phyloP scores from a whole-genome alignment of 1,140 invertebrate genomes.

The Frieseomelitta varia region DNA sequence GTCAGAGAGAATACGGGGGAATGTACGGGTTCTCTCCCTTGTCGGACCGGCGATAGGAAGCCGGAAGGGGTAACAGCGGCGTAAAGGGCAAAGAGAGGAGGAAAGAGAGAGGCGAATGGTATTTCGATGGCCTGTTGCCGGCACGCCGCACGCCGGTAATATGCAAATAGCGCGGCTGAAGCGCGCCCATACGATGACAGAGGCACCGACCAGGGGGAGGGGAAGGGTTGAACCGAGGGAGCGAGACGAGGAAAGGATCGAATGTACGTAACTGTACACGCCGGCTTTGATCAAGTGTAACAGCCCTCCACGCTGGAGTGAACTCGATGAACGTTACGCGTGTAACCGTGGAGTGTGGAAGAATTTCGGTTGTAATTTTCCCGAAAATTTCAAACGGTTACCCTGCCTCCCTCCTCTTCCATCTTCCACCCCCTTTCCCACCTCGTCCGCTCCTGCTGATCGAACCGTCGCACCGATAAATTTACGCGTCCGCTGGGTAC shows the following conservation, averaged over 20 bases:
- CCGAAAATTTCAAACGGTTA: slow-evolving; percentile 60
- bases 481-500: slow-evolving; percentile 40
- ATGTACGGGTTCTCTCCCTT: slow-evolving; percentile 71
- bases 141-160: slow-evolving; percentile 73
- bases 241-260: slow-evolving; percentile 49
- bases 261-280: slow-evolving; percentile 68
- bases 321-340: slow-evolving; percentile 68
- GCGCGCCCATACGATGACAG: slow-evolving; percentile 71
- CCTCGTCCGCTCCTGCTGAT: neutral
- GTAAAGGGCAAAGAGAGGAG: slow-evolving; percentile 26
- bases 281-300: slow-evolving; percentile 70
- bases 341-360: slow-evolving; percentile 67
- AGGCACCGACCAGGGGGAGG: slow-evolving; percentile 27
- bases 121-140: slow-evolving; percentile 76
- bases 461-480: slow-evolving; percentile 10
- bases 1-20: slow-evolving; percentile 67
- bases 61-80: slow-evolving; percentile 28
- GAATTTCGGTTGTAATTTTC: slow-evolving; percentile 67
- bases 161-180: slow-evolving; percentile 78
- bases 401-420: neutral
- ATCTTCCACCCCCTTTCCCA: neutral
- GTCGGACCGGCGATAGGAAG: slow-evolving; percentile 7
- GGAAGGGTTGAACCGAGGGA: slow-evolving; percentile 45
- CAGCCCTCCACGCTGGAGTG: slow-evolving; percentile 61
- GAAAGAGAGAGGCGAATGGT: slow-evolving; percentile 37